Percentiles rank a stretch among this genome's conserved stretches.
phyloP scores from a whole-genome alignment of 2,888 invertebrate species.

The Trissolcus japonicus region DNA sequence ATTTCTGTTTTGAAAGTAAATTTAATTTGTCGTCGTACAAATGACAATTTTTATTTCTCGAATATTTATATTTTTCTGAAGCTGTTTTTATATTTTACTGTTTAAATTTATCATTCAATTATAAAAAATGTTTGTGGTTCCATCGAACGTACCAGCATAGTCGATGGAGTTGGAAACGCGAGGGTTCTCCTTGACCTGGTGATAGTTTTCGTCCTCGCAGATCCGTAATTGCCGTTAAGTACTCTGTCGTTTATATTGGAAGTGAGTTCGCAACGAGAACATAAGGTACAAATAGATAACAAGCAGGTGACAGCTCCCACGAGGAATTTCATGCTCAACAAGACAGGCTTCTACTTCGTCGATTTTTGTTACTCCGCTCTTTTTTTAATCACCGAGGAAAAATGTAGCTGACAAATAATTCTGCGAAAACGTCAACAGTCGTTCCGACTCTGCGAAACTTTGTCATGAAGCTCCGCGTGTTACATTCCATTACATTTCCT shows the following conservation, averaged over 20 bases:
- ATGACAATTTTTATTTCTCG: neutral
- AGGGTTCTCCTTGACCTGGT: conserved; percentile 64
- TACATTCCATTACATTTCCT: conserved; percentile 44
- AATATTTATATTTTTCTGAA: neutral
- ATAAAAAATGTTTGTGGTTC: neutral
- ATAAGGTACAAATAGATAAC: conserved; percentile 53
- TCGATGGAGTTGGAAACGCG: conserved; percentile 64
- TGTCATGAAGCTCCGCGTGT: conserved; percentile 7
- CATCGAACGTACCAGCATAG: conserved; percentile 66
- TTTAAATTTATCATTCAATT: neutral
- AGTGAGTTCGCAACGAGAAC: conserved; percentile 48
- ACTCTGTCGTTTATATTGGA: conserved; percentile 43
- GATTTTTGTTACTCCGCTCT: conserved; percentile 11
- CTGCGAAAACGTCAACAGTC: conserved; percentile 16
- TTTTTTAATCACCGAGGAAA: conserved; percentile 14
- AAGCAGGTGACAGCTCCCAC: conserved; percentile 53
- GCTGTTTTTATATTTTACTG: neutral
- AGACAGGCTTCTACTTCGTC: conserved; percentile 4
- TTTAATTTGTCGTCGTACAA: neutral
- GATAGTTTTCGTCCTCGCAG: conserved; percentile 30
- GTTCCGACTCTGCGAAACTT: conserved; percentile 6
- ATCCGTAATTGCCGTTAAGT: conserved; percentile 56
- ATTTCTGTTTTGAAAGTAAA: neutral
- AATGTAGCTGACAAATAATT: conserved; percentile 15
- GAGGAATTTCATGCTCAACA: conserved; percentile 52